phyloP scores from a whole-genome alignment of 2,113 vertebrate genomes.

The Osmerus eperlanus region DNA sequence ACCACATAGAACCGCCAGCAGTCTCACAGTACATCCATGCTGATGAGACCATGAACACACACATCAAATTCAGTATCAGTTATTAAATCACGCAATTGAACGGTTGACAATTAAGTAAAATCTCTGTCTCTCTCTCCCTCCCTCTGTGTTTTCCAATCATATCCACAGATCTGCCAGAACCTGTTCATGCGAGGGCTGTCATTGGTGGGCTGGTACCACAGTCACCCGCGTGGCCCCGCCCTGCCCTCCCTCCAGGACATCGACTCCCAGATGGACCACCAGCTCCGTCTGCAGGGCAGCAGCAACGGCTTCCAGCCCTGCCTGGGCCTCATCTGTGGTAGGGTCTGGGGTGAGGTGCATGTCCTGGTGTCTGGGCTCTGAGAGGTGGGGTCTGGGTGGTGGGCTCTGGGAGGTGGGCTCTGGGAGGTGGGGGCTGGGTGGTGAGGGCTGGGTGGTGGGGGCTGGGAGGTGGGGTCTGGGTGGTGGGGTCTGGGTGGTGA shows the following conservation, averaged over 20 bases:
- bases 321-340: constrained; percentile 91
- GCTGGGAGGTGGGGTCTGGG: too few relatives aligned
- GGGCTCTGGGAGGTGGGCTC: too few relatives aligned
- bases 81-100: neutral
- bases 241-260: constrained; percentile 93
- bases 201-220: constrained; percentile 97
- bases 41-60: neutral
- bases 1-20: too few relatives aligned
- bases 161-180: constrained; percentile 88
- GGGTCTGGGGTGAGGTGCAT: constrained; percentile 16
- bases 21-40: too few relatives aligned
- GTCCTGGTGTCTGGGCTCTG: neutral
- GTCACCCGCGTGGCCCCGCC: constrained; percentile 87
- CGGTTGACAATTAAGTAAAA: neutral
- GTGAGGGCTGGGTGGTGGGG: too few relatives aligned
- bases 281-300: constrained; percentile 90
- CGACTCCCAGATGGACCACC: constrained; percentile 94
- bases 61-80: neutral
- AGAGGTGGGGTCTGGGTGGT: neutral
- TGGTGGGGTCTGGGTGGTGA: too few relatives aligned
- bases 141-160: too few relatives aligned
- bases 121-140: neutral
- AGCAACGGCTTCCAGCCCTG: constrained; percentile 95
- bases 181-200: constrained; percentile 90
- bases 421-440: too few relatives aligned